Conservation (phyloP, 2,888 invertebrate species). For the Cantharis rufa region DNA sequence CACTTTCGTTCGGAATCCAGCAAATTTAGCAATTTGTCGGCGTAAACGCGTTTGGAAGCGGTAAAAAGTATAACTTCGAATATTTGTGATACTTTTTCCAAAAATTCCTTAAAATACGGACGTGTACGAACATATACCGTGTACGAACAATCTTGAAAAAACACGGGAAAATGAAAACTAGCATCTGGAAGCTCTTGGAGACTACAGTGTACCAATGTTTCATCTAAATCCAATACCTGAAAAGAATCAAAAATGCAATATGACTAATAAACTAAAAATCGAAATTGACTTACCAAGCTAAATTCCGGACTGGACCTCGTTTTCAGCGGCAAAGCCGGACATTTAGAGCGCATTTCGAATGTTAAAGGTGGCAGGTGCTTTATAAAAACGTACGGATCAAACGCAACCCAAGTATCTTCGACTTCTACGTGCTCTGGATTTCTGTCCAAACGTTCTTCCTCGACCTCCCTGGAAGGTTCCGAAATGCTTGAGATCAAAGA, state of each 20-base stretch:
- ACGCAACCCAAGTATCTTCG: slow-evolving; percentile 74
- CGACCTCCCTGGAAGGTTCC: slow-evolving; percentile 37
- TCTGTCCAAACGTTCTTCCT: slow-evolving; percentile 48
- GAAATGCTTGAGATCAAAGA: slow-evolving; percentile 48
- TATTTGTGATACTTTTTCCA: slow-evolving; percentile 79
- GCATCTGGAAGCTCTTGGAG: slow-evolving; percentile 90
- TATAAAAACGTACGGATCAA: slow-evolving; percentile 90
- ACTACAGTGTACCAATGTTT: slow-evolving; percentile 94
- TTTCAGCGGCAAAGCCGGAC: slow-evolving; percentile 87
- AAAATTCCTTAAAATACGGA: slow-evolving; percentile 89
- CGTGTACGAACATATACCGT: slow-evolving; percentile 84
- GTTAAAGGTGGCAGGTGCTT: slow-evolving; percentile 86
- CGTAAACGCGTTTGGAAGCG: slow-evolving; percentile 93
- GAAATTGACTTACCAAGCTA: slow-evolving; percentile 85
- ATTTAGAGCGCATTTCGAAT: slow-evolving; percentile 71
- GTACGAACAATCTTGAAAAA: slow-evolving; percentile 90
- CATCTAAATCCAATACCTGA: slow-evolving; percentile 75
- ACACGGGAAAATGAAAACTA: slow-evolving; percentile 90
- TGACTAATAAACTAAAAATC: too few relatives aligned
- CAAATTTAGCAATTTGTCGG: slow-evolving; percentile 88
- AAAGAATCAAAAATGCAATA: too few relatives aligned
- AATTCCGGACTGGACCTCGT: slow-evolving; percentile 92
- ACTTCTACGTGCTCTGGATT: slow-evolving; percentile 54
- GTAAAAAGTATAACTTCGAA: slow-evolving; percentile 96
- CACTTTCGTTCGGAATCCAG: slow-evolving; percentile 86